Evolutionary conservation across 2,113 vertebrate genomes (phyloP), one percentile per base, ranked within the genome.

Genomic region (Perca fluviatilis): DNA sequence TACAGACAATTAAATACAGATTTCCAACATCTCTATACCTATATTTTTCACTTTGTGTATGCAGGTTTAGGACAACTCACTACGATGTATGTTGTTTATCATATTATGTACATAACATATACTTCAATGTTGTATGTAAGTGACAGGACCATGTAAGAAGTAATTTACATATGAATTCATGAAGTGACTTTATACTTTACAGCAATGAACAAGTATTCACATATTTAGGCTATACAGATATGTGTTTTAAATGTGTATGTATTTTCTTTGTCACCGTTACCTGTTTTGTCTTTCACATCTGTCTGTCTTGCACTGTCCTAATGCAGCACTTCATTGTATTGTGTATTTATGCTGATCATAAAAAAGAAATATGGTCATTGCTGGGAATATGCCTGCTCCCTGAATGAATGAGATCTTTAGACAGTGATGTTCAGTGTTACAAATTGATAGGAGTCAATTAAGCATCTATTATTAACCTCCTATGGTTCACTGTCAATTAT

Each of bases 401-500:
- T 36, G 72, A 56, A 78, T 85, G 83, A 88, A 89, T 87, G 82
- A 72, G 78, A 80, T 87, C 71, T 82, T 81, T 43, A 89, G 90
- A 85, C 91, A 87, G 75, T 84, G 86, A 91, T 80, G 82, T 87
- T 92, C 84, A 65, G 86, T 88, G 91, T 94, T 93, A 94, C 87
- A 92, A 95, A 95, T 89, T 94, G 93, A 95, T 93, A 94, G 89
- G 86, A 95, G 93, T 94, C 93, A 94, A 92, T 95, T 95, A 95
- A 92, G 95, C 90, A 93, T 92, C 93, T 93, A 93, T 95, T 94
- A 94, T 95, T 95, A 96, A 95, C 94, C 92, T 94, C 94, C 94
- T 93, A 95, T 94, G 95, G 94, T 92, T 94, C 90, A 91, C 88
- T 94, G 94, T 95, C 95, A 94, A 96, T 95, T 95, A 95, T 95